Base-by-base conservation (phyloP, 2,113 vertebrate species). In the Hipposideros armiger region DNA sequence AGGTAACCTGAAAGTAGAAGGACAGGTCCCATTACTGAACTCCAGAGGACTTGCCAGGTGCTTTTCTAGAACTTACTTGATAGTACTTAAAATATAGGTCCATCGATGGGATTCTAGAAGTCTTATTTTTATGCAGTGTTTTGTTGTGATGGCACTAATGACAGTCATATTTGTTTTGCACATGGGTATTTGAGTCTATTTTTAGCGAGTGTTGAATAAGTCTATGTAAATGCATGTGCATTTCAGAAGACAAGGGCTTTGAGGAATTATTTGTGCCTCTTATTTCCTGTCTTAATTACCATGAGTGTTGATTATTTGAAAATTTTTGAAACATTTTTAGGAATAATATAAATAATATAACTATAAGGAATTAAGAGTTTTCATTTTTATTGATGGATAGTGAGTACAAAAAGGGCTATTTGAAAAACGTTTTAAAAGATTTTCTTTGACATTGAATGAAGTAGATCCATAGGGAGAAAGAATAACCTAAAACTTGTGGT, bases 371-470 rank as follows among this genome's bases (percentile, higher is more conserved):
- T 70, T 94, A 80, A 36, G 67, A n/a, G 17, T 54, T 66, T 50
- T 74, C 13, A 30, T 36, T 72, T 87, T 87, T 52, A 64, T 26
- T 58, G 72, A 19, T 80, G 24, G 72, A 56, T 58, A 32, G 7
- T 26, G 20, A 94, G 36, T 76, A 72, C 11, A 50, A 52, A 93
- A 88, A 95, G 4, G 64, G 16, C 13, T 94, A 32, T 82, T 92
- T 89, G 74, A 62, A 83, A 86, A 86, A 40, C 2, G 5, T 77
- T 81, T 54, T 50, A 73, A 40, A 62, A 64, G 50, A 81, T 92
- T 91, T 87, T 88, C n/a, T 83, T 81, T 95, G 45, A 80, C 83
- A 62, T 17, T 76, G 42, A 97, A 30, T 80, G 19, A 90, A 93
- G 28, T 58, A 74, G 17, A 85, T 77, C 8, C 40, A 76, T 45